Conservation (phyloP, 2,797 vertebrate genomes). For the Prionace glauca region DNA sequence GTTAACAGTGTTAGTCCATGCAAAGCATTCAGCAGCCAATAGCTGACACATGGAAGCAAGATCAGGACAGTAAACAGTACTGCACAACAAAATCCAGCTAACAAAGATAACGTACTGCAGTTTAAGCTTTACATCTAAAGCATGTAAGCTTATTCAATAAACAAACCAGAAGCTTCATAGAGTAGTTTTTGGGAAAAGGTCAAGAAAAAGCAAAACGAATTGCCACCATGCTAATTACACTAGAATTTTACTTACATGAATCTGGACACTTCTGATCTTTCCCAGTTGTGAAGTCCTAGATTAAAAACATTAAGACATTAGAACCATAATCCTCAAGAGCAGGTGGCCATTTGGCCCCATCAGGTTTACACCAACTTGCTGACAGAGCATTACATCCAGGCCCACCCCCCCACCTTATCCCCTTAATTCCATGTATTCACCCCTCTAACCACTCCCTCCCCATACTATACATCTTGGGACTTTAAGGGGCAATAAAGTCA, state of each 20-base stretch:
- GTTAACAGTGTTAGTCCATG: not conserved
- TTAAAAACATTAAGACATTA: not conserved
- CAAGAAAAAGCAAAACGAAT: not conserved
- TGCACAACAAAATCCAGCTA: not conserved
- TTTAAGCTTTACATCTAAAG: not conserved
- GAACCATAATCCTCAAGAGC: too few species aligned
- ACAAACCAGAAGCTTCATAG: not conserved
- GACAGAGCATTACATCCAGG: too few species aligned
- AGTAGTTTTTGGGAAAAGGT: not conserved
- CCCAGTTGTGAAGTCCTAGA: not conserved
- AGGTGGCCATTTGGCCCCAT: too few species aligned
- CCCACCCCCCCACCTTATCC: too few species aligned
- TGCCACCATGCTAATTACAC: not conserved
- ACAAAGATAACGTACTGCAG: too few species aligned
- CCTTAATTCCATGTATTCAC: too few species aligned
- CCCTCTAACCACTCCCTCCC: too few species aligned
- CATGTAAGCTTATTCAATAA: not conserved
- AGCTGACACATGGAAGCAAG: not conserved
- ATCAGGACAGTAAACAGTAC: not conserved
- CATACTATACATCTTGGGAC: too few species aligned
- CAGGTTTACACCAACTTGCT: too few species aligned
- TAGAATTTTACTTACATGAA: conserved; percentile 23
- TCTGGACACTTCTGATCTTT: conserved; percentile 15
- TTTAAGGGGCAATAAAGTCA: too few species aligned
- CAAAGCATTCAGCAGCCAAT: not conserved